Percentiles rank a stretch among this genome's conserved stretches.
phyloP scores from a whole-genome alignment of 2,888 invertebrate genomes.

The Troides aeacus region DNA sequence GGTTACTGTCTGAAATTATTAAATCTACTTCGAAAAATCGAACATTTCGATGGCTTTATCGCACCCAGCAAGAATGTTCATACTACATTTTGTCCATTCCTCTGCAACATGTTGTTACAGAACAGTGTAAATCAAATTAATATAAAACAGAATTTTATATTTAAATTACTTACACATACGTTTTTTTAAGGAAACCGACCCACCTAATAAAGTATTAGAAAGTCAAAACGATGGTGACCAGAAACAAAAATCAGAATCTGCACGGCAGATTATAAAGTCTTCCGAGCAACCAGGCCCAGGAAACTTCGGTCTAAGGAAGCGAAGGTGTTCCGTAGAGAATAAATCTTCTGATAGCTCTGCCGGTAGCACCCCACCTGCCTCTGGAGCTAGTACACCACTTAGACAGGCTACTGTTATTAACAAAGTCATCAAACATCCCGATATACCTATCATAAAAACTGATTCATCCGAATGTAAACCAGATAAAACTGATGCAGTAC shows the following conservation, averaged over 20 bases:
- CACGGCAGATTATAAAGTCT: constrained; percentile 53
- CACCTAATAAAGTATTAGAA: constrained; percentile 61
- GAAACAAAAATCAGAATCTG: constrained; percentile 66
- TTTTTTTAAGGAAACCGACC: constrained; percentile 63
- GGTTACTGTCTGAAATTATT: too few relatives aligned
- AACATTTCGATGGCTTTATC: too few relatives aligned
- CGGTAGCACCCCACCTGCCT: constrained; percentile 80
- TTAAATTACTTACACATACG: too few relatives aligned
- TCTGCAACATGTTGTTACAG: too few relatives aligned
- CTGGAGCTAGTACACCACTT: constrained; percentile 80
- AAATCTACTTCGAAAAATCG: too few relatives aligned
- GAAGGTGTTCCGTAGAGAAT: constrained; percentile 81
- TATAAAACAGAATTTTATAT: too few relatives aligned
- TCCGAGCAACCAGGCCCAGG: constrained; percentile 53
- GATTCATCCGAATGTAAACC: constrained; percentile 70
- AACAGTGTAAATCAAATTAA: too few relatives aligned
- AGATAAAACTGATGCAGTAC: constrained; percentile 52
- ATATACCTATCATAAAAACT: constrained; percentile 69
- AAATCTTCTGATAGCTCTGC: constrained; percentile 81
- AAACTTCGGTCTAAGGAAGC: constrained; percentile 80
- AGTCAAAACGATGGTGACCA: constrained; percentile 64
- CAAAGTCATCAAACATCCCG: constrained; percentile 63
- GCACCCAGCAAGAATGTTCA: too few relatives aligned
- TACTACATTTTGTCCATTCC: too few relatives aligned
- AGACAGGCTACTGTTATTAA: constrained; percentile 53